These are phyloP conservation scores for Centropristis striata DNA, from an alignment of 2,113 vertebrate genomes.

Conservation along the genomic window DNA sequence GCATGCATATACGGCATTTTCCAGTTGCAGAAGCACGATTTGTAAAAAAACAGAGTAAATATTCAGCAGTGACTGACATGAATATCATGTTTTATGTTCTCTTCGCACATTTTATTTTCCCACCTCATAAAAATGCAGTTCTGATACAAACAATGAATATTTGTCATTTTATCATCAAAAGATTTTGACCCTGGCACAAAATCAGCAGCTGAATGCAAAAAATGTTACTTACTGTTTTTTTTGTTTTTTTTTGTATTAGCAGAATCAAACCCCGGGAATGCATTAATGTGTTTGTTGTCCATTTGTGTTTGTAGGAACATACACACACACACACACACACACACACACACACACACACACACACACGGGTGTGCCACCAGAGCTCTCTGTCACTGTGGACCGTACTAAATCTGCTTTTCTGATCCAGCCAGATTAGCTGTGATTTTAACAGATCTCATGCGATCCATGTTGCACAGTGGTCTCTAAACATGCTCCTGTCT, in stretches of 20 bases:
- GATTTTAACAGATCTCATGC: constrained; percentile 67
- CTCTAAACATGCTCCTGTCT: constrained; percentile 52
- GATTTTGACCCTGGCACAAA: constrained; percentile 1
- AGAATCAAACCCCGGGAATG: background rate
- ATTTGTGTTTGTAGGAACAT: background rate
- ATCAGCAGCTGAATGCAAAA: background rate
- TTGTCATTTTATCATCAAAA: constrained; percentile 5
- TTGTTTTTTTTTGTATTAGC: background rate
- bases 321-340: background rate
- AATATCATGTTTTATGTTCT: constrained; percentile 8
- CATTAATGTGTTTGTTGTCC: constrained; percentile 2
- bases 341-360: background rate
- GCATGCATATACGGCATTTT: background rate
- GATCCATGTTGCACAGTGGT: constrained; percentile 51
- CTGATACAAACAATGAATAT: constrained; percentile 9
- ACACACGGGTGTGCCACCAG: background rate
- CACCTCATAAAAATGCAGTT: background rate
- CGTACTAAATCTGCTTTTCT: constrained; percentile 43
- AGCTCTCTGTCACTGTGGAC: constrained; percentile 41
- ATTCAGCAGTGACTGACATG: background rate
- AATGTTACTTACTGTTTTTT: background rate
- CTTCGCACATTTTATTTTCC: background rate
- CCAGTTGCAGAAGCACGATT: background rate
- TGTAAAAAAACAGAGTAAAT: background rate
- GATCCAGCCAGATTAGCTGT: constrained; percentile 73